These are phyloP conservation scores for Notocelia uddmanniana DNA, from an alignment of 2,888 invertebrate species.

Conservation along the genomic window DNA sequence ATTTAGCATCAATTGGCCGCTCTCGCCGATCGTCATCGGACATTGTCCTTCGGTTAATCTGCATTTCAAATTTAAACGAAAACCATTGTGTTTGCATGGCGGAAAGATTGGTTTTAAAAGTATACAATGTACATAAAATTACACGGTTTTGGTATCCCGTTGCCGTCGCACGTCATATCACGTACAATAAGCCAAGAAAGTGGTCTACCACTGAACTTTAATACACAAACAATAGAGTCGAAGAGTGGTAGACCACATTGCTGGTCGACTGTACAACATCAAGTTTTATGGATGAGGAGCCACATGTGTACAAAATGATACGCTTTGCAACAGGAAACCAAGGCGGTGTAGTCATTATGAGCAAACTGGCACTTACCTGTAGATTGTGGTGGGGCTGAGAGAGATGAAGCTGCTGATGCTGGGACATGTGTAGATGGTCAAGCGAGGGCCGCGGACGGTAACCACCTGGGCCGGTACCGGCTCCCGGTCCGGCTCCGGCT, in stretches of 20 bases:
- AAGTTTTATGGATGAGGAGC: neutral
- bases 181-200: too few species aligned
- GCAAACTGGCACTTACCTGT: slow-evolving; percentile 86
- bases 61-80: slow-evolving; percentile 31
- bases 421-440: slow-evolving; percentile 91
- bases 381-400: slow-evolving; percentile 92
- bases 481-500: slow-evolving; percentile 65
- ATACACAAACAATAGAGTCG: too few species aligned
- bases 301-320: neutral
- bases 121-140: neutral
- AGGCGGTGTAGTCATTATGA: neutral
- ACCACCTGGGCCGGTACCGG: slow-evolving; percentile 82
- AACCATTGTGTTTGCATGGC: slow-evolving; percentile 15
- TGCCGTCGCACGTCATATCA: neutral
- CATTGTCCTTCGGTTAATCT: slow-evolving; percentile 28
- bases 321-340: neutral
- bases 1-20: slow-evolving; percentile 26
- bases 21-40: slow-evolving; percentile 8
- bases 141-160: neutral
- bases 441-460: slow-evolving; percentile 78
- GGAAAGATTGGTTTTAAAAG: slow-evolving; percentile 3
- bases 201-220: too few species aligned
- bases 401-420: slow-evolving; percentile 95
- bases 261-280: neutral
- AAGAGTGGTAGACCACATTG: neutral